Percentiles rank a stretch among this genome's conserved stretches.
phyloP scores from a whole-genome alignment of 2,797 vertebrate genomes.

The Myotis planiceps region DNA sequence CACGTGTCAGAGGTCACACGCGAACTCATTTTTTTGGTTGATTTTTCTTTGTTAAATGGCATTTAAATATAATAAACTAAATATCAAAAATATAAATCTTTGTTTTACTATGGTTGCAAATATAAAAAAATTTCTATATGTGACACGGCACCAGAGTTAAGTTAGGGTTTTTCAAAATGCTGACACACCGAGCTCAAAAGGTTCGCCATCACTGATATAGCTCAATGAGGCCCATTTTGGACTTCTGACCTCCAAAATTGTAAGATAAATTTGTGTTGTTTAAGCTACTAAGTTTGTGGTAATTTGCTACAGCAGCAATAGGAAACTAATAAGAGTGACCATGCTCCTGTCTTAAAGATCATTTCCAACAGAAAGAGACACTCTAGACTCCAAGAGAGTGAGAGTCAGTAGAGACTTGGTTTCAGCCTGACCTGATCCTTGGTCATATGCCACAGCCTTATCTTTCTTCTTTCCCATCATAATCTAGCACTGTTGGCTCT shows the following conservation, averaged over 20 bases:
- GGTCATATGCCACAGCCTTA: neutral
- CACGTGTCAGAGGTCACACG: too few relatives aligned
- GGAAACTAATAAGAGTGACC: slow-evolving; percentile 1
- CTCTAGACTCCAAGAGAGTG: neutral
- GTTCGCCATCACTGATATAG: too few relatives aligned
- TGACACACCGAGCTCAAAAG: too few relatives aligned
- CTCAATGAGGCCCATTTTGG: neutral
- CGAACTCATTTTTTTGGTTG: too few relatives aligned
- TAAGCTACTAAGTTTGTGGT: neutral
- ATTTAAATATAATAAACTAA: too few relatives aligned
- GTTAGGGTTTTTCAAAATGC: too few relatives aligned
- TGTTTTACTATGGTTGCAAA: too few relatives aligned
- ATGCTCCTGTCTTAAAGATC: neutral
- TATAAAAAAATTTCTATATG: too few relatives aligned
- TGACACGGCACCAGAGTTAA: too few relatives aligned
- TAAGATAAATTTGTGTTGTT: neutral
- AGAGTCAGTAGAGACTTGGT: neutral
- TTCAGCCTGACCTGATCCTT: neutral
- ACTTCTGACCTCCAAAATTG: neutral
- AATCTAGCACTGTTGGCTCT: neutral
- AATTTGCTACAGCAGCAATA: neutral
- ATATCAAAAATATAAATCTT: too few relatives aligned
- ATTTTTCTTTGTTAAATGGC: too few relatives aligned
- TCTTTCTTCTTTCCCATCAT: neutral
- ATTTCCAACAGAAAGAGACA: neutral